Percentiles rank a stretch among this genome's conserved stretches.
These are phyloP conservation scores for Heteromormyrus szaboi DNA, from an alignment of 2,797 vertebrate genomes.

Conservation along the genomic window DNA sequence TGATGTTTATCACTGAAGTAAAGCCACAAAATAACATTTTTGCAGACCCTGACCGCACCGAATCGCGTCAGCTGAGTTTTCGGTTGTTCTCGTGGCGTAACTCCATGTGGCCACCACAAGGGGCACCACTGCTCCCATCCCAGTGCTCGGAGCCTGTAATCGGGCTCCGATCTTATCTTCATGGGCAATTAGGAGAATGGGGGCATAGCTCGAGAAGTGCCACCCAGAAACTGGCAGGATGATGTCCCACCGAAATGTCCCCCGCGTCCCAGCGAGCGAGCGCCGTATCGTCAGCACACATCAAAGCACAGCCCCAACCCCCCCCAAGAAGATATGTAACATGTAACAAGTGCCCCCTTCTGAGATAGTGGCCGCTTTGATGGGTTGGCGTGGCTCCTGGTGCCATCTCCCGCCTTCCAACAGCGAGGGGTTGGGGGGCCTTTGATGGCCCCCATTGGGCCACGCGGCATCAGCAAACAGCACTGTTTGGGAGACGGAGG, in stretches of 20 bases:
- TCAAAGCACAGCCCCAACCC: conserved; percentile 47
- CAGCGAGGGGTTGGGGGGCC: conserved; percentile 46
- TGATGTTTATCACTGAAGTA: neutral
- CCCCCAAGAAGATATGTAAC: conserved; percentile 27
- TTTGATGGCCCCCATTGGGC: conserved; percentile 71
- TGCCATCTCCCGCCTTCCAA: conserved; percentile 42
- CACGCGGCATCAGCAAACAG: conserved; percentile 57
- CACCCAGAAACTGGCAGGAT: conserved; percentile 38
- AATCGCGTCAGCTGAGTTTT: neutral
- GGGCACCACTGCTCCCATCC: neutral
- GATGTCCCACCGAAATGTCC: conserved; percentile 2
- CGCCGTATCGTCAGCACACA: conserved; percentile 40
- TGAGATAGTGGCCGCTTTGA: conserved; percentile 65
- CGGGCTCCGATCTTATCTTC: conserved; percentile 60
- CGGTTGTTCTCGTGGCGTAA: neutral
- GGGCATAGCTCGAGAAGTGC: conserved; percentile 52
- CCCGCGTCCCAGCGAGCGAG: conserved; percentile 13
- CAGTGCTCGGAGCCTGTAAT: conserved; percentile 37
- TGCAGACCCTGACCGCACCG: neutral
- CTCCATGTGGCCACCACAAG: conserved; percentile 35
- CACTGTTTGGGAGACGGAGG: conserved; percentile 63
- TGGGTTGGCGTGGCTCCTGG: conserved; percentile 46
- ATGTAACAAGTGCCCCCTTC: conserved; percentile 34
- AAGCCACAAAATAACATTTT: neutral
- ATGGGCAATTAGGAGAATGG: conserved; percentile 62